A percentile compares a stretch with the other conserved stretches of the same genome.
These are phyloP conservation scores for Andrena flavipes DNA, from an alignment of 2,888 invertebrate genomes.

Conservation along the genomic window DNA sequence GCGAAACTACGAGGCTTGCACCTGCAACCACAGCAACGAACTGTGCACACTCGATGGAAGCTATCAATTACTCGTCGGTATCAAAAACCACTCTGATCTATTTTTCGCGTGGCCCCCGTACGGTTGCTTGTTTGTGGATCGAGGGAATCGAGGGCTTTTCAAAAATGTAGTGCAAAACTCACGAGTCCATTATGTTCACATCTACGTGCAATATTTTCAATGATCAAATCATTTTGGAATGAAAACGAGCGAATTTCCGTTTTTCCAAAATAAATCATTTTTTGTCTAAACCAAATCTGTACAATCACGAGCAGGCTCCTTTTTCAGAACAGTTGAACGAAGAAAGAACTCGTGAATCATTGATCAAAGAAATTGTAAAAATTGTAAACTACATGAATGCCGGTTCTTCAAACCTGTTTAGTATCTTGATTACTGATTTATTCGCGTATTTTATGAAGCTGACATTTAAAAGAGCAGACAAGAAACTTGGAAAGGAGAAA, in stretches of 20 bases:
- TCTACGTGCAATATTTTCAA: neutral
- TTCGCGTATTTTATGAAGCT: no score
- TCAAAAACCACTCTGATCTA: constrained; percentile 75
- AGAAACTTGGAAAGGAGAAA: neutral
- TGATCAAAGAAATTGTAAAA: neutral
- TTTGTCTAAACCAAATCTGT: neutral
- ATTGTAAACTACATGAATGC: neutral
- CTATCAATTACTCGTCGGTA: constrained; percentile 77
- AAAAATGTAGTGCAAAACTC: neutral
- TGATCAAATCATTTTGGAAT: neutral
- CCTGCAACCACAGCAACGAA: constrained; percentile 35
- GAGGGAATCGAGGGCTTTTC: neutral
- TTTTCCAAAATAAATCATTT: constrained; percentile 1
- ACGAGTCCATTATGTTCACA: neutral
- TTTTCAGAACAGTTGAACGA: neutral
- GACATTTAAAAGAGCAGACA: neutral
- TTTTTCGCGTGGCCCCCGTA: constrained; percentile 74
- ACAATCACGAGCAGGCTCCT: constrained; percentile 27
- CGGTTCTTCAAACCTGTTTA: no score
- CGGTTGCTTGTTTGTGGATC: constrained; percentile 69
- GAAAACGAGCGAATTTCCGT: no score
- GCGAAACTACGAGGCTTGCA: constrained; percentile 47
- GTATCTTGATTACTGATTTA: no score
- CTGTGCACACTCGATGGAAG: constrained; percentile 63
- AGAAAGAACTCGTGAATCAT: constrained; percentile 3